Conservation (phyloP, 1,140 invertebrate genomes). For the Drosophila serrata region DNA sequence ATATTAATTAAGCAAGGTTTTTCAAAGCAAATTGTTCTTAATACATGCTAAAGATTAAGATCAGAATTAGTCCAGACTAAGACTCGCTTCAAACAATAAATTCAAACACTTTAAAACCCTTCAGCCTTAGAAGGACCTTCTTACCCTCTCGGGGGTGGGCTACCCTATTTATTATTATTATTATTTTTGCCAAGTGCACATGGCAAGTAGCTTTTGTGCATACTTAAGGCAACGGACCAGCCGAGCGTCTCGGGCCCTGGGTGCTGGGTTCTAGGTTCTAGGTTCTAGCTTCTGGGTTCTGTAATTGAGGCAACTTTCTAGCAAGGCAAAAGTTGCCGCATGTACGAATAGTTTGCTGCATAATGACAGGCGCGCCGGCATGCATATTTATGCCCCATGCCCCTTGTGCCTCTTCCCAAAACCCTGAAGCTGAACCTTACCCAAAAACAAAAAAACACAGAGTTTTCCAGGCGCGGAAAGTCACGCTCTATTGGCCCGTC, state of each 20-base stretch:
- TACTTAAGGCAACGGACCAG: slow-evolving; percentile 55
- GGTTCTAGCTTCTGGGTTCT: no score
- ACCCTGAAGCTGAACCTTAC: neutral
- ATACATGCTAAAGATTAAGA: no score
- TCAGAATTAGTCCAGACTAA: neutral
- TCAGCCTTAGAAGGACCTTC: neutral
- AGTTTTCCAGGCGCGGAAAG: slow-evolving; percentile 45
- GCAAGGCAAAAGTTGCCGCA: slow-evolving; percentile 65
- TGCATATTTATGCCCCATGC: slow-evolving; percentile 68
- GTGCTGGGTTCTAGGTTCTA: no score
- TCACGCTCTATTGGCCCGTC: slow-evolving; percentile 63
- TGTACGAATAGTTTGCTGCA: slow-evolving; percentile 78
- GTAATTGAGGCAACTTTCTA: slow-evolving; percentile 63
- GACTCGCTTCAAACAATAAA: neutral
- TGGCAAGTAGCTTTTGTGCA: slow-evolving; percentile 52
- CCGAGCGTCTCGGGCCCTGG: slow-evolving; percentile 14
- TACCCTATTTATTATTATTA: slow-evolving; percentile 6
- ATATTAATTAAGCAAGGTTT: neutral
- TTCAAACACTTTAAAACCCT: neutral
- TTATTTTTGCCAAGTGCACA: slow-evolving; percentile 19
- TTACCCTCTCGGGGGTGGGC: neutral
- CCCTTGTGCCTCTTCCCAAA: neutral
- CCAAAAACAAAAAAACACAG: neutral
- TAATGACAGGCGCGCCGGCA: slow-evolving; percentile 71
- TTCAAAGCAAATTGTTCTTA: no score